phyloP scores from a whole-genome alignment of 1,140 invertebrate species.

The Trialeurodes vaporariorum region DNA sequence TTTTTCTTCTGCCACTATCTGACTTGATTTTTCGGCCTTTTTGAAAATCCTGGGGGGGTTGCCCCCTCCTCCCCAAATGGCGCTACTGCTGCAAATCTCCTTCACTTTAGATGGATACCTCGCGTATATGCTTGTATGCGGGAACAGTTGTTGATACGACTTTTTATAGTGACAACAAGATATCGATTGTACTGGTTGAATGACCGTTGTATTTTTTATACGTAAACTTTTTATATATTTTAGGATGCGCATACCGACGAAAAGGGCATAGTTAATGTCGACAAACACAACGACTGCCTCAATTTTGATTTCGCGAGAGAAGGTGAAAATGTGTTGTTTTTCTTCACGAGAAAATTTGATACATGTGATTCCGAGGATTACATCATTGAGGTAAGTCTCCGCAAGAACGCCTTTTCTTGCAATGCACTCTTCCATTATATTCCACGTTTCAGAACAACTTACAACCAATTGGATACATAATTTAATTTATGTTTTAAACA shows the following conservation, averaged over 20 bases:
- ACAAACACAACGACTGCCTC: slow-evolving; percentile 68
- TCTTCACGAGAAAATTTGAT: slow-evolving; percentile 75
- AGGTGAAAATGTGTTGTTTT: slow-evolving; percentile 43
- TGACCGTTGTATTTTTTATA: slow-evolving; percentile 9
- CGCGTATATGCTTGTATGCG: no score
- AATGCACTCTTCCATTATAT: no score
- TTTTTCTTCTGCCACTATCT: no score
- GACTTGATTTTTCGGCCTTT: no score
- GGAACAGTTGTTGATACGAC: neutral
- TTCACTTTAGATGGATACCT: no score
- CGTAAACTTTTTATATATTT: slow-evolving; percentile 19
- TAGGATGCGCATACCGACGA: slow-evolving; percentile 65
- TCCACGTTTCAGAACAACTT: no score
- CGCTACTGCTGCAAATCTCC: no score
- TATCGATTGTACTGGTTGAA: slow-evolving; percentile 1
- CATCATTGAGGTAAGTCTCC: slow-evolving; percentile 66
- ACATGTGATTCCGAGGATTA: slow-evolving; percentile 88
- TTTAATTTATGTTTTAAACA: no score
- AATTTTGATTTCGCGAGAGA: slow-evolving; percentile 45
- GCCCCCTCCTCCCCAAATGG: neutral
- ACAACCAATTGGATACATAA: no score
- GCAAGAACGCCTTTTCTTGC: no score
- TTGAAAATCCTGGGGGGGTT: neutral
- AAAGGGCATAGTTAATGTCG: slow-evolving; percentile 50
- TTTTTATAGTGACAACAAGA: slow-evolving; percentile 3